Evolutionary conservation across 2,888 invertebrate species (phyloP).

Genomic region (Nowickia ferox): DNA sequence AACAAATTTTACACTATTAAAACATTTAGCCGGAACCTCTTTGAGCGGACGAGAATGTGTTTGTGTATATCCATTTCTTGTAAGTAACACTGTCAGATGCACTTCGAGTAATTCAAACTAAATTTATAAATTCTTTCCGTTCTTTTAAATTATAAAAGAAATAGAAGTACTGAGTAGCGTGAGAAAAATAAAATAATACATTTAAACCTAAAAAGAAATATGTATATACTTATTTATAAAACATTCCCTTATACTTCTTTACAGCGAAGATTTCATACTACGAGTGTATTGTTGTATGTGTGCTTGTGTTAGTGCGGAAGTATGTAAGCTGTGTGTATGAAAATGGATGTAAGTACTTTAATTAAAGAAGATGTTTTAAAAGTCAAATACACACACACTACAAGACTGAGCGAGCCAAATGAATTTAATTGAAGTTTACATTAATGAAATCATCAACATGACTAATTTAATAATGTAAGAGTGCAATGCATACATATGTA

Average conservation of each 20-base stretch:
- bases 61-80: not conserved
- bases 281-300: not conserved
- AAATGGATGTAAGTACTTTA: not conserved
- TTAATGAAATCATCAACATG: slow-evolving; percentile 54
- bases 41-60: slow-evolving; percentile 1
- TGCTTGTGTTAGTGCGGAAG: too few species aligned
- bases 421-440: slow-evolving; percentile 50
- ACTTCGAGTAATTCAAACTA: slow-evolving; percentile 25
- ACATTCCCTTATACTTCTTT: not conserved
- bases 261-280: slow-evolving; percentile 1
- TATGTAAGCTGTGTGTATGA: too few species aligned
- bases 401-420: slow-evolving; percentile 26
- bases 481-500: too few species aligned
- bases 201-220: not conserved
- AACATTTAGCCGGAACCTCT: slow-evolving; percentile 51
- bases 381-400: slow-evolving; percentile 27
- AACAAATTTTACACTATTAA: slow-evolving; percentile 50
- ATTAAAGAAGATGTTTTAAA: slow-evolving; percentile 30
- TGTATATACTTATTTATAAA: too few species aligned
- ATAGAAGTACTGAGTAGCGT: slow-evolving; percentile 28
- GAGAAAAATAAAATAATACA: slow-evolving; percentile 47
- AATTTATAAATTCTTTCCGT: slow-evolving; percentile 15
- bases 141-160: not conserved
- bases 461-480: slow-evolving; percentile 58
- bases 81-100: slow-evolving; percentile 31